Conservation (phyloP, 2,113 vertebrate species). For the Taxidea taxus region DNA sequence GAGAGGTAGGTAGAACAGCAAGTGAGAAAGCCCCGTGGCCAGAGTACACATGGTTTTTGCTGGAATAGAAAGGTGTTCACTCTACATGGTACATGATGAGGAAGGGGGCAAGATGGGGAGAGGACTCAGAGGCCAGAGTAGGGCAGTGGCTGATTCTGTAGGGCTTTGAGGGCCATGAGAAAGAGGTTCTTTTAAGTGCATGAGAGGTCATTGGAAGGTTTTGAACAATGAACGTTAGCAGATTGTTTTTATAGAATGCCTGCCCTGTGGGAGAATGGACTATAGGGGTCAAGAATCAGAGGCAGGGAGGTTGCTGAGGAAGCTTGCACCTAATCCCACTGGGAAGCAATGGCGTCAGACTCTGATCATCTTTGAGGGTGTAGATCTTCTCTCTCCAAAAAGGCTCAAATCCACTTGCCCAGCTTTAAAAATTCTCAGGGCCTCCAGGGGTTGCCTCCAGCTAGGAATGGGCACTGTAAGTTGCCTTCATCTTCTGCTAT, state of each 20-base stretch:
- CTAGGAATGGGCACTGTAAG: background rate
- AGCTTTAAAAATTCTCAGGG: background rate
- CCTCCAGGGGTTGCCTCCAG: background rate
- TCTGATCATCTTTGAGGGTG: background rate
- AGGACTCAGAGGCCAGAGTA: background rate
- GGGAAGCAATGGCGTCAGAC: background rate
- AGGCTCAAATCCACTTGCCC: background rate
- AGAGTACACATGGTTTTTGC: background rate
- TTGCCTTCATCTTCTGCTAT: background rate
- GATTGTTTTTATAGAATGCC: background rate
- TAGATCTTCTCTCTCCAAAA: background rate
- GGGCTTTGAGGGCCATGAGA: background rate
- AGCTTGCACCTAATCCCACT: background rate
- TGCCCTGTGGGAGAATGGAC: background rate
- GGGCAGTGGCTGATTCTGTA: background rate
- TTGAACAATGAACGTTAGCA: background rate
- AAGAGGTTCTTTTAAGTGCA: background rate
- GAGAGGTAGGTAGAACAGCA: background rate
- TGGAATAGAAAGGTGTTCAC: background rate
- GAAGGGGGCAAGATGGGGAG: background rate
- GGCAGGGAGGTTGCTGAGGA: background rate
- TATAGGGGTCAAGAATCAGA: background rate
- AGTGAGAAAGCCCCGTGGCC: accelerated
- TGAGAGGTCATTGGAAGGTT: background rate
- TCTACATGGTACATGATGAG: accelerated